A percentile compares a stretch with the other conserved stretches of the same genome.
These are phyloP conservation scores for Hylaea fasciaria DNA, from an alignment of 2,888 invertebrate species.

Conservation along the genomic window DNA sequence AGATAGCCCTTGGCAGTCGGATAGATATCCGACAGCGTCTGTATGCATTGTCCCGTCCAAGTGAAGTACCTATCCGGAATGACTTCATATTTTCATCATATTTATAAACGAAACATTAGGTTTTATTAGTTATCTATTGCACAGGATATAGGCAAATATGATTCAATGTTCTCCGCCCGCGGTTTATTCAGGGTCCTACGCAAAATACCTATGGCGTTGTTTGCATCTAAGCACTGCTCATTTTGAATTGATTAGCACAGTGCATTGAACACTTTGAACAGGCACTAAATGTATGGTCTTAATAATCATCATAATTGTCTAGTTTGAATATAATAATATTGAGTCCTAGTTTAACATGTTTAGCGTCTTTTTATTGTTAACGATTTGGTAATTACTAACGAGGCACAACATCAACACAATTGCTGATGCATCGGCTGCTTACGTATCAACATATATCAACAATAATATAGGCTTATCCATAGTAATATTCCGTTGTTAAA, in stretches of 20 bases:
- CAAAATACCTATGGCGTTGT: conserved; percentile 20
- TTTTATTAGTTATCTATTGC: conserved; percentile 11
- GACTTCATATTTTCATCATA: background rate
- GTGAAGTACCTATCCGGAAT: background rate
- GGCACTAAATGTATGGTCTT: background rate
- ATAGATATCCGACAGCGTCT: no score
- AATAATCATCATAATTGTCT: background rate
- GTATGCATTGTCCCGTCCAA: no score
- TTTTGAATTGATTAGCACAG: background rate
- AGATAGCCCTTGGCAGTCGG: no score
- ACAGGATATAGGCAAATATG: conserved; percentile 32
- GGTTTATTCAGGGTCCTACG: conserved; percentile 23
- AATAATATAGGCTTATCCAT: no score
- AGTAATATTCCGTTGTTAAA: no score
- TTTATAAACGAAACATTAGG: background rate
- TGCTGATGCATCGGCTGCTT: no score
- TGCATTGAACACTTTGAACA: conserved; percentile 1
- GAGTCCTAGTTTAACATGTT: no score
- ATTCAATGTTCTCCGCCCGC: conserved; percentile 18
- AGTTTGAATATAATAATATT: no score
- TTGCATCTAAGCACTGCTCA: conserved; percentile 6
- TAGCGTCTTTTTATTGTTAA: no score
- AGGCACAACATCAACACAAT: no score
- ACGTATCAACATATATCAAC: no score
- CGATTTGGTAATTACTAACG: no score